Evolutionary conservation across 2,888 invertebrate species (phyloP).

Genomic region (Tipula helvola): DNA sequence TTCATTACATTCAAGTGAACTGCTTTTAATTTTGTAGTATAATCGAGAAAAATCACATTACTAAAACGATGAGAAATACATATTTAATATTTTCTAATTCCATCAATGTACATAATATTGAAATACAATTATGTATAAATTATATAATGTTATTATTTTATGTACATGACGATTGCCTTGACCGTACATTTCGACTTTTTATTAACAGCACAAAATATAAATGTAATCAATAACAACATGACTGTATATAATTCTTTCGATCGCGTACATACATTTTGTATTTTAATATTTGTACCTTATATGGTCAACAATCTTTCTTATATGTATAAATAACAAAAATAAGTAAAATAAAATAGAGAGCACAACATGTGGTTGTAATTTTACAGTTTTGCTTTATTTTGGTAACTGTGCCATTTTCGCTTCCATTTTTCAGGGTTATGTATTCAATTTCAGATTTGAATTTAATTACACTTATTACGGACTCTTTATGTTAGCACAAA

Average conservation of each 20-base stretch:
- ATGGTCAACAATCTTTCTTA: slow-evolving; percentile 8
- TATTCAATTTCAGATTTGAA: not conserved
- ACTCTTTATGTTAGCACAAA: not conserved
- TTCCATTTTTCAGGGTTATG: not conserved
- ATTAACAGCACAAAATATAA: not conserved
- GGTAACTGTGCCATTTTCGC: slow-evolving; percentile 4
- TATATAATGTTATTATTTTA: not conserved
- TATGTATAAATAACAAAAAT: not conserved
- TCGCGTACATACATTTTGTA: not conserved
- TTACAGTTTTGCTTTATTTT: not conserved
- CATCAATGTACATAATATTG: not conserved
- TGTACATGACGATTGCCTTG: slow-evolving; percentile 7
- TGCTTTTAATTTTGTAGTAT: not conserved
- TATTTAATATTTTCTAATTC: not conserved
- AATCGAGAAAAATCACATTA: not conserved
- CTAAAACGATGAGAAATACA: not conserved
- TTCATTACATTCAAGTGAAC: not conserved
- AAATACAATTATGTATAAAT: not conserved
- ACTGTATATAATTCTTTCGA: not conserved
- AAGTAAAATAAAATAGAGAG: not conserved
- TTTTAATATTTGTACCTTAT: slow-evolving; percentile 4
- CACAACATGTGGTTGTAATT: not conserved
- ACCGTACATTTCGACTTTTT: not conserved
- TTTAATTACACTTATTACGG: not conserved
- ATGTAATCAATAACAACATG: not conserved